phyloP scores from a whole-genome alignment of 2,888 invertebrate species.

The Torymus tubicola region DNA sequence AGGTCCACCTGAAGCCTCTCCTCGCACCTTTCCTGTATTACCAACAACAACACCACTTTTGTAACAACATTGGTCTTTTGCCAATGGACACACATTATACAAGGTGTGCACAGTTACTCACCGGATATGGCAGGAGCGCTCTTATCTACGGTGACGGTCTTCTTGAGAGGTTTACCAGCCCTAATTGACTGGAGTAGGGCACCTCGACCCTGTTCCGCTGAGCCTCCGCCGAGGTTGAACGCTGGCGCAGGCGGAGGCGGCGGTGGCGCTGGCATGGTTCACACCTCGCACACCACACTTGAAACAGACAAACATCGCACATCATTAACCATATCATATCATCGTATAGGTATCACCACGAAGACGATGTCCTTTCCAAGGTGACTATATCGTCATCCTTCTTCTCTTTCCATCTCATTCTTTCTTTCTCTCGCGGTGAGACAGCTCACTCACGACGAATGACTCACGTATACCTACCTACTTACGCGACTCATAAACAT shows the following conservation, averaged over 20 bases:
- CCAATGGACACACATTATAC: background rate
- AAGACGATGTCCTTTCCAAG: constrained; percentile 15
- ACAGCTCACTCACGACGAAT: constrained; percentile 22
- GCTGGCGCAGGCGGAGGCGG: constrained; percentile 81
- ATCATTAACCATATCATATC: background rate
- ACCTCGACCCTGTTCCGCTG: constrained; percentile 80
- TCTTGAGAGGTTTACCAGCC: constrained; percentile 88
- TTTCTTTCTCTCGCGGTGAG: background rate
- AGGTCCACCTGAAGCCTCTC: constrained; percentile 70
- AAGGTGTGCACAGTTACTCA: constrained; percentile 70
- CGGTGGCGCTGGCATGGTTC: constrained; percentile 79
- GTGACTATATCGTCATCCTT: constrained; percentile 7
- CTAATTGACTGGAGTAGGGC: constrained; percentile 89
- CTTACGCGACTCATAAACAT: constrained; percentile 43
- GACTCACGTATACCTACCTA: constrained; percentile 25
- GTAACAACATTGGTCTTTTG: background rate
- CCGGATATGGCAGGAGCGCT: constrained; percentile 89
- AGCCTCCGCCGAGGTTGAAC: constrained; percentile 74
- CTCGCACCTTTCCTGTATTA: constrained; percentile 69
- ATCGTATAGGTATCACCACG: no score
- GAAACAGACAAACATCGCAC: constrained; percentile 24
- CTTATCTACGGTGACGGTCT: constrained; percentile 92
- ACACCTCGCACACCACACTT: constrained; percentile 59
- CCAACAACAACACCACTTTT: constrained; percentile 37
- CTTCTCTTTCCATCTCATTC: constrained; percentile 10